Evolutionary conservation across 2,888 invertebrate species (phyloP).

Genomic region (Parnassius glacialis): DNA sequence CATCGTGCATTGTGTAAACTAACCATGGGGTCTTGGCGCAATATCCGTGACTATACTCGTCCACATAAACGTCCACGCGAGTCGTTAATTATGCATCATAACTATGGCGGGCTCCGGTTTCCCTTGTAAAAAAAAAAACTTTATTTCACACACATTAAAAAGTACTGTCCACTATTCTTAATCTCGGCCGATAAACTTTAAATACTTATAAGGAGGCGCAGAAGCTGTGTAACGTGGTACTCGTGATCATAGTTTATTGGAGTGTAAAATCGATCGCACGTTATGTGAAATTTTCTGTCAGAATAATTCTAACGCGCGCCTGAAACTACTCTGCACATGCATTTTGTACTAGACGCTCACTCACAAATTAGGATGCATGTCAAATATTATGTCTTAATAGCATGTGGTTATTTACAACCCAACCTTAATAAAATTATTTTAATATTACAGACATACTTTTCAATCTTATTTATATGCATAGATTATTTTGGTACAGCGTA

Average conservation of each 20-base stretch:
- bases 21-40: slow-evolving; percentile 52
- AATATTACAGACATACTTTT: too few species aligned
- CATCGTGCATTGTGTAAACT: slow-evolving; percentile 39
- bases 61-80: not conserved
- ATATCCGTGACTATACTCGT: slow-evolving; percentile 53
- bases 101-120: slow-evolving; percentile 12
- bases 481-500: too few species aligned
- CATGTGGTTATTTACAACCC: too few species aligned
- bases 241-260: not conserved
- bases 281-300: not conserved
- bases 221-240: not conserved
- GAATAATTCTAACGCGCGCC: too few species aligned
- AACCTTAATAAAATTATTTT: too few species aligned
- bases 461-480: too few species aligned
- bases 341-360: too few species aligned
- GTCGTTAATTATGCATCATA: slow-evolving; percentile 12
- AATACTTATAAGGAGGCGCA: too few species aligned
- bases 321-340: too few species aligned
- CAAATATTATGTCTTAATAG: too few species aligned
- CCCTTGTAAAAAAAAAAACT: not conserved
- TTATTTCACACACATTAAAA: not conserved
- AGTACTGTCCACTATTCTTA: not conserved
- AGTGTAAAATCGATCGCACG: not conserved
- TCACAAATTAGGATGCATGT: too few species aligned
- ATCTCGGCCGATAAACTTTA: not conserved